These are phyloP conservation scores for Macrosiphum euphorbiae DNA, from an alignment of 2,888 invertebrate species.

Conservation along the genomic window DNA sequence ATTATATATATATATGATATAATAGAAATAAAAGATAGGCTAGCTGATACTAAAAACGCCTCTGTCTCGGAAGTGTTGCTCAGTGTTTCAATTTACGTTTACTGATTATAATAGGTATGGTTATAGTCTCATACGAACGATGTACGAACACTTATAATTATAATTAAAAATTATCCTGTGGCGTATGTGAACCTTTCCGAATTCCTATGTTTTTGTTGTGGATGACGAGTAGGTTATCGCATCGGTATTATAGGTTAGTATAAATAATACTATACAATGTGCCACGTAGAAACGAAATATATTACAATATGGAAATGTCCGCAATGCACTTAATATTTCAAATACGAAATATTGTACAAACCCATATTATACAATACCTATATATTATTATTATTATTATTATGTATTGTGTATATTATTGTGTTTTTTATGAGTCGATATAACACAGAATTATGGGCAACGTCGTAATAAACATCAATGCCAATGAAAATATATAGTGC, in stretches of 20 bases:
- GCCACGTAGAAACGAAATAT: background rate
- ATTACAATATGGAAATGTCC: background rate
- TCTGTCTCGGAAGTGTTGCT: no score
- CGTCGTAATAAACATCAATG: background rate
- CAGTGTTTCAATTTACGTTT: no score
- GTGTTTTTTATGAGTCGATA: background rate
- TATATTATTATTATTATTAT: background rate
- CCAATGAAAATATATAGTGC: background rate
- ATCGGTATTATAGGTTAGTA: background rate
- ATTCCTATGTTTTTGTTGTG: background rate
- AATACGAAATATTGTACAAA: background rate
- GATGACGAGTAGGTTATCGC: background rate
- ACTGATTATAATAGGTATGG: no score
- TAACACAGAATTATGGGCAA: background rate
- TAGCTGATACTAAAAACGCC: no score
- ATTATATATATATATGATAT: no score
- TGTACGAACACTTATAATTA: background rate
- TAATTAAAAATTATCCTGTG: background rate
- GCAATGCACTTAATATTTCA: background rate
- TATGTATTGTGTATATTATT: background rate
- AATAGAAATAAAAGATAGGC: no score
- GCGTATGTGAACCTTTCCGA: background rate
- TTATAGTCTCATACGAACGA: background rate
- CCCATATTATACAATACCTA: background rate
- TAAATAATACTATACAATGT: background rate